Evolutionary conservation across 2,113 vertebrate genomes (phyloP).

Genomic region (Mellivora capensis): DNA sequence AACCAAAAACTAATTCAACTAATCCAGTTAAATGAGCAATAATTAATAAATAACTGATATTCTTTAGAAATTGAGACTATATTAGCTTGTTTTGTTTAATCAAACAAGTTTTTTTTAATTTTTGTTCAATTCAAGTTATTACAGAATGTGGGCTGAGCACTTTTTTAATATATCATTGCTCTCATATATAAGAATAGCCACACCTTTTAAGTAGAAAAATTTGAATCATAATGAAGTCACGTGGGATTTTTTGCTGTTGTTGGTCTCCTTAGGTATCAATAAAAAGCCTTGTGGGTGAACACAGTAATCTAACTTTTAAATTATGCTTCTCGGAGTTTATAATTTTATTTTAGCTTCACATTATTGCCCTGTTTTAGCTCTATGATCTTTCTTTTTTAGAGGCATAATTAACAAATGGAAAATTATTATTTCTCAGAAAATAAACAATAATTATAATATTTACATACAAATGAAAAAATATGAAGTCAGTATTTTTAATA

Average conservation of each 20-base stretch:
- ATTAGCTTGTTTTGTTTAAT: background rate
- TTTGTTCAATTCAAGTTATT: background rate
- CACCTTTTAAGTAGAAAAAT: background rate
- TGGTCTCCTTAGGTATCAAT: background rate
- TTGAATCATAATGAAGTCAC: background rate
- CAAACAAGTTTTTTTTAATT: background rate
- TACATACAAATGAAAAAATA: constrained; percentile 60
- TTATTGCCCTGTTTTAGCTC: background rate
- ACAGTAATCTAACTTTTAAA: constrained; percentile 53
- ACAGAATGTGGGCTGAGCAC: background rate
- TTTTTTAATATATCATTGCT: background rate
- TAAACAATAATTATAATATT: constrained; percentile 36
- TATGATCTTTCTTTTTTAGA: constrained; percentile 48
- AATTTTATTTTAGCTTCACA: constrained; percentile 51
- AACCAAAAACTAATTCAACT: background rate
- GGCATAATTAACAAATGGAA: constrained; percentile 61
- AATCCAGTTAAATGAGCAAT: background rate
- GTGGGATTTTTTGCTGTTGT: background rate
- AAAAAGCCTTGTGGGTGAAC: background rate
- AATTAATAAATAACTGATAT: background rate
- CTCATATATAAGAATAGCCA: background rate
- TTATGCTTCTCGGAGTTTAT: background rate
- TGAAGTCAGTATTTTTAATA: constrained; percentile 24
- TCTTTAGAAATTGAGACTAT: background rate
- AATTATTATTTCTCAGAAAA: constrained; percentile 46